Evolutionary conservation across 2,888 invertebrate genomes (phyloP).

Genomic region (Tipula vernalis): DNA sequence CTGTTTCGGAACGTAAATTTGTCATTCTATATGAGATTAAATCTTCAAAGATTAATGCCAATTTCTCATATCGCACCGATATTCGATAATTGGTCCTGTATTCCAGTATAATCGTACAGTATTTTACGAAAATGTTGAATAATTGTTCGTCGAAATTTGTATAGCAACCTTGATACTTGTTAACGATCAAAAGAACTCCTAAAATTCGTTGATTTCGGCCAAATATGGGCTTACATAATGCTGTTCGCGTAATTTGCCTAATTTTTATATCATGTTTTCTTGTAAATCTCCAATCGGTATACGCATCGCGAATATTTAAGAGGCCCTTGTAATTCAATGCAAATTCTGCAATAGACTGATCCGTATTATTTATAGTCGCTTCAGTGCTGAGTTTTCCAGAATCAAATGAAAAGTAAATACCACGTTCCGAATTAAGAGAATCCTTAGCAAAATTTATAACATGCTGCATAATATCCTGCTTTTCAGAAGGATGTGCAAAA

Average conservation of each 20-base stretch:
- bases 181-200: constrained; percentile 45
- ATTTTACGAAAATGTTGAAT: constrained; percentile 43
- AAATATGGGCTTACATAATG: constrained; percentile 41
- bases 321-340: neutral
- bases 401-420: neutral
- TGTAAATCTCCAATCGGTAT: constrained; percentile 40
- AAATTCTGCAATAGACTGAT: neutral
- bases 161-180: constrained; percentile 41
- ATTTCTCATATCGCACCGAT: neutral
- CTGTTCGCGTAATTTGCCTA: constrained; percentile 42
- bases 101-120: constrained; percentile 44
- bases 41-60: neutral
- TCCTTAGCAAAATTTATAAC: neutral
- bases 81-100: constrained; percentile 35
- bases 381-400: neutral
- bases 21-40: neutral
- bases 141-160: constrained; percentile 40
- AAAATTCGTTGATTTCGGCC: constrained; percentile 37
- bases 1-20: neutral
- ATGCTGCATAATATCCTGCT: neutral
- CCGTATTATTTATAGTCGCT: neutral
- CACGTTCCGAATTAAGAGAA: neutral
- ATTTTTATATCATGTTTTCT: constrained; percentile 42
- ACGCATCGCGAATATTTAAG: constrained; percentile 36
- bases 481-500: neutral